phyloP scores from a whole-genome alignment of 1,140 invertebrate genomes.

The Drosophila truncata region DNA sequence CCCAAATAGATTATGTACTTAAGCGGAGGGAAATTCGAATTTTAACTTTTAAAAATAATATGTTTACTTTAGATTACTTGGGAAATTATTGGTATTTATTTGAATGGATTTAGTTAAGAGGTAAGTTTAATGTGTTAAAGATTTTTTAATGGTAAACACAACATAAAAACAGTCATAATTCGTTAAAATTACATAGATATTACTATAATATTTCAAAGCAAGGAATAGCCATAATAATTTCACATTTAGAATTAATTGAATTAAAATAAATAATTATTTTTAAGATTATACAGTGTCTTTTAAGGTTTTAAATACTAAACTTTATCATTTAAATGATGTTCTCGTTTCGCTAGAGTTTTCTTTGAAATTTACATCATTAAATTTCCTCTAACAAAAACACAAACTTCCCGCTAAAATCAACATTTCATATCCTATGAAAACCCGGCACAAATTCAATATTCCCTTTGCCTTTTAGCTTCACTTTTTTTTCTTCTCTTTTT shows the following conservation, averaged over 20 bases:
- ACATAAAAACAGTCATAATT: too few relatives aligned
- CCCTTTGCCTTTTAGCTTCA: constrained; percentile 13
- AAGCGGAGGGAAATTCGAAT: neutral
- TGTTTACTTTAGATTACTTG: neutral
- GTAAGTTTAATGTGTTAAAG: too few relatives aligned
- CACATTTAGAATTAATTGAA: too few relatives aligned
- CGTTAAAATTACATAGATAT: too few relatives aligned
- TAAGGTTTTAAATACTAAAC: neutral
- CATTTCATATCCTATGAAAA: constrained; percentile 29
- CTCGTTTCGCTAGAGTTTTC: neutral
- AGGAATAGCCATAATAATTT: too few relatives aligned
- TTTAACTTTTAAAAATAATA: constrained; percentile 1
- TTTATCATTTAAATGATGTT: neutral
- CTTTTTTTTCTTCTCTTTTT: neutral
- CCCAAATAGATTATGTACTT: constrained; percentile 26
- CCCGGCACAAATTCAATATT: constrained; percentile 37
- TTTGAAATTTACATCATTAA: constrained; percentile 1
- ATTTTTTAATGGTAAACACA: too few relatives aligned
- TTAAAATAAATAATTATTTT: neutral
- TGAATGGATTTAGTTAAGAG: too few relatives aligned
- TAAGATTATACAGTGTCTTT: too few relatives aligned
- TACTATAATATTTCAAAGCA: too few relatives aligned
- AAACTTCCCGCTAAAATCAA: constrained; percentile 22
- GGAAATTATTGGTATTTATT: neutral
- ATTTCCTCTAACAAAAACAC: neutral